Percentiles rank a stretch among this genome's conserved stretches.
These are phyloP conservation scores for Mesitornis unicolor DNA, from an alignment of 2,113 vertebrate species.

Conservation along the genomic window DNA sequence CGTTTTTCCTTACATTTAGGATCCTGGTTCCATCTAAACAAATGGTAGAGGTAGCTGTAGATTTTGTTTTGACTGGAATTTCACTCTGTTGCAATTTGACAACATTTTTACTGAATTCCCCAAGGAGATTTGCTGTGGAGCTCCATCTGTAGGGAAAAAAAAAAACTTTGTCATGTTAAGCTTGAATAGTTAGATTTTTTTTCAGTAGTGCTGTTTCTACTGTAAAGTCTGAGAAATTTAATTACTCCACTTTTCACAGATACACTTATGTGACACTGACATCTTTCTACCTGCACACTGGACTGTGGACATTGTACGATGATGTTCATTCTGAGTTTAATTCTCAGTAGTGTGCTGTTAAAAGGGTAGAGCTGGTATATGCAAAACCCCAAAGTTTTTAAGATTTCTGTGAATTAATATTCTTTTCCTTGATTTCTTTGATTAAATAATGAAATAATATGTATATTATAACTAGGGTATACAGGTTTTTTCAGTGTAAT, in stretches of 20 bases:
- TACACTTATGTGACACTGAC: fast-evolving
- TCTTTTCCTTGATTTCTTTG: neutral
- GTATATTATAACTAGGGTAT: neutral
- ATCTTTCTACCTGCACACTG: neutral
- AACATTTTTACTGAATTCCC: neutral
- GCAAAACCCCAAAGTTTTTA: neutral
- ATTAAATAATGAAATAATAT: neutral
- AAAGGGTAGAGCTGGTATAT: neutral
- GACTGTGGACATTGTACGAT: neutral
- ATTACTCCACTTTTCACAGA: neutral
- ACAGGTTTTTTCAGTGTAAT: neutral
- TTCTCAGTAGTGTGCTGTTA: neutral
- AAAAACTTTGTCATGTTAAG: neutral
- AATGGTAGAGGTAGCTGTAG: neutral
- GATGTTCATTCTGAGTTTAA: neutral
- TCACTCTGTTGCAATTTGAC: neutral
- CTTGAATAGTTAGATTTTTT: neutral
- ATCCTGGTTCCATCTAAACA: neutral
- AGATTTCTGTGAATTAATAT: neutral
- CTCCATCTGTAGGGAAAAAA: neutral
- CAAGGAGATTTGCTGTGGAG: neutral
- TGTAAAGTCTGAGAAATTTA: neutral
- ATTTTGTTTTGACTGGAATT: neutral
- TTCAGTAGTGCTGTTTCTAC: neutral
- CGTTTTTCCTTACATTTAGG: neutral